Base-by-base conservation (phyloP, 2,797 vertebrate genomes). In the Xerus rutilus region DNA sequence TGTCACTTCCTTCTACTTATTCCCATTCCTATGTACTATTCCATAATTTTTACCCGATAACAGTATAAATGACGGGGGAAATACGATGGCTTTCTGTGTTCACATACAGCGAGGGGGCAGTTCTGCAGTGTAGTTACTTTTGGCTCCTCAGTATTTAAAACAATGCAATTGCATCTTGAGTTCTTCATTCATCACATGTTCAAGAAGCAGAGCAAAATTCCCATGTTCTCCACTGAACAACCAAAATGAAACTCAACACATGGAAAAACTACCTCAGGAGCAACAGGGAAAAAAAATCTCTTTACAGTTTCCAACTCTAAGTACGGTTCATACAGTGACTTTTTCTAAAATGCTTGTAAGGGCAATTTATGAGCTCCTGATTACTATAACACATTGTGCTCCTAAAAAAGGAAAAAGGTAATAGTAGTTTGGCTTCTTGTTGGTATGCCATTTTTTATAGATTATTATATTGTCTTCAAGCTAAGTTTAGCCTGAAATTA, bases 341-440 rank as follows among this genome's bases (percentile, higher is more conserved):
- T 83, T 94, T 95, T 82, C 94, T 94, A n/a, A 97, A 92, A 65
- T 79, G 92, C 93, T 77, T 92, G 81, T 52, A 96, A 96, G 82
- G 43, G 86, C 93, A 92, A 92, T 96, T 97, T 96, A 96, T 84
- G 85, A 86, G 77, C 78, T 95, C 86, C 54, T 97, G 97, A 97
- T 95, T 92, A 94, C 73, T 96, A 94, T 97, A 97, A 96, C 96
- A 98, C 85, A 97, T 92, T 97, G 97, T 91, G 69, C 78, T 92
- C 90, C 94, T 76, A 65, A 86, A 91, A 94, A 91, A 49, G 65
- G 87, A 94, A 87, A 95, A 95, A 35, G 49, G 85, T 69, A 96
- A 91, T 73, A 89, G 35, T 59, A 94, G n/a, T 86, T 95, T 93
- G 95, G 92, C 83, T 96, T 90, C 89, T 93, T 69, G 78, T 43